A percentile compares a stretch with the other conserved stretches of the same genome.
Conservation (phyloP, 1,140 invertebrate genomes). For the Cylas formicarius region DNA sequence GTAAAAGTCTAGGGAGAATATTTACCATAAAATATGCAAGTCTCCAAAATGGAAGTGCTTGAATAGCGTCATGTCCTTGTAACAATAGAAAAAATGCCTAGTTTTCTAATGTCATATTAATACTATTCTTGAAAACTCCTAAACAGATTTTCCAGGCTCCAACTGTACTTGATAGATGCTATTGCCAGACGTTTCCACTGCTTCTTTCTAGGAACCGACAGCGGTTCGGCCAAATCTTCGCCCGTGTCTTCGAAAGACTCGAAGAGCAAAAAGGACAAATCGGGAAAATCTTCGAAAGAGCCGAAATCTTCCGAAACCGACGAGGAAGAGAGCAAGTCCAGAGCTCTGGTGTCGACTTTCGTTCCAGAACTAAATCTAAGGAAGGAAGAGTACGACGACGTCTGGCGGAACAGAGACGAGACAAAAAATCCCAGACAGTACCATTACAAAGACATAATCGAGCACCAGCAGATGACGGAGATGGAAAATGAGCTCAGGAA, state of each 20-base stretch:
- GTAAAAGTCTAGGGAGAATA: too few species aligned
- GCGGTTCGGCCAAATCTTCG: conserved; percentile 69
- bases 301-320: conserved; percentile 51
- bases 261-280: conserved; percentile 61
- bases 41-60: too few species aligned
- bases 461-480: conserved; percentile 71
- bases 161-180: too few species aligned
- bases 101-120: too few species aligned
- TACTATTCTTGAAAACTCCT: too few species aligned
- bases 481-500: conserved; percentile 78
- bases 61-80: too few species aligned
- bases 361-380: conserved; percentile 49
- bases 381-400: conserved; percentile 62
- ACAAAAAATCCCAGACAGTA: conserved; percentile 52
- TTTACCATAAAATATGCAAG: too few species aligned
- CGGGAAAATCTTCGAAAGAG: conserved; percentile 48
- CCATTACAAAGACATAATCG: conserved; percentile 75
- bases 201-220: conserved; percentile 51
- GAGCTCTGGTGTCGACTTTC: conserved; percentile 50
- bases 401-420: conserved; percentile 79
- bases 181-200: not conserved
- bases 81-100: too few species aligned
- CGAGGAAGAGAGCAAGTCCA: conserved; percentile 45
- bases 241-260: conserved; percentile 69
- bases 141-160: too few species aligned